Conservation (phyloP, 2,113 vertebrate species). For the Thryonomys swinderianus region DNA sequence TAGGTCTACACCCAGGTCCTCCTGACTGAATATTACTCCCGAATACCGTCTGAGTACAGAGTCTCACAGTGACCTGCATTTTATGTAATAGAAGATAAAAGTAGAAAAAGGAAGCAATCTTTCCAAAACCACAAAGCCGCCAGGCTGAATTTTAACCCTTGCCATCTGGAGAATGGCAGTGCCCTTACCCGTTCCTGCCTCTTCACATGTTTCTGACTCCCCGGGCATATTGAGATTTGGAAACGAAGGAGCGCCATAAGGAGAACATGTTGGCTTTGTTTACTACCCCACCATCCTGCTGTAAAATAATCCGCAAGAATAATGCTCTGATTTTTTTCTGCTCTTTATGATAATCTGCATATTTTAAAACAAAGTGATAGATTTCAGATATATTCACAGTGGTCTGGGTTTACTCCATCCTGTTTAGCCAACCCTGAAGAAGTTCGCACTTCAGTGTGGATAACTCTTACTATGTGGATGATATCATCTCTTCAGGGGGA, state of each 20-base stretch:
- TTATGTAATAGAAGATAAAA: slow-evolving; percentile 30
- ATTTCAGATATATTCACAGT: background rate
- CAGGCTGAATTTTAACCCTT: background rate
- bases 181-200: background rate
- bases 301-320: background rate
- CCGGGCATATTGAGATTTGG: background rate
- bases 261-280: slow-evolving; percentile 32
- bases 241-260: background rate
- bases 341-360: background rate
- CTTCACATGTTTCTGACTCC: slow-evolving; percentile 19
- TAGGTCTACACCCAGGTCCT: background rate
- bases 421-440: background rate
- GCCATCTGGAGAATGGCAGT: background rate
- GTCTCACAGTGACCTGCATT: background rate
- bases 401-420: background rate
- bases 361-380: slow-evolving; percentile 15
- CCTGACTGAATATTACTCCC: background rate
- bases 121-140: background rate
- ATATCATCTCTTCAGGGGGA: background rate
- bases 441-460: background rate
- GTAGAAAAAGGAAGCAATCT: background rate
- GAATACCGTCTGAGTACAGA: background rate
- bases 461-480: background rate
- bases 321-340: background rate
- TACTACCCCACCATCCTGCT: background rate